Percentiles rank a stretch among this genome's conserved stretches.
phyloP scores from a whole-genome alignment of 2,113 vertebrate genomes.

The Bufo bufo region DNA sequence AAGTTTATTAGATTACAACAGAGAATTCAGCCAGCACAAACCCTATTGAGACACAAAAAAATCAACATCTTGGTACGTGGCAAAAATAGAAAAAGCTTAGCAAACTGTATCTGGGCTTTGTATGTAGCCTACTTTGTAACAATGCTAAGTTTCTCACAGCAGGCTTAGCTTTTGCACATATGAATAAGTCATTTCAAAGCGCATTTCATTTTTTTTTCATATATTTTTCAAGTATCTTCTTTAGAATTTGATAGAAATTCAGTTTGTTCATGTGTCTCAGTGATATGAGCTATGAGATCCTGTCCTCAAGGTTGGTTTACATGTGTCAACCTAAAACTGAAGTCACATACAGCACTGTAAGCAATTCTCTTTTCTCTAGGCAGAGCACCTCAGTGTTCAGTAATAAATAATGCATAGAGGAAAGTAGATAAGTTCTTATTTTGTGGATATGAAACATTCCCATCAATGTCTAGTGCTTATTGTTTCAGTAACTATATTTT shows the following conservation, averaged over 20 bases:
- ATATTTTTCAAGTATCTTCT: conserved; percentile 5
- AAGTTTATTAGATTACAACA: background rate
- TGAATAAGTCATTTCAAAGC: conserved; percentile 5
- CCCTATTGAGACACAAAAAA: background rate
- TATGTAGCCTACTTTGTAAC: background rate
- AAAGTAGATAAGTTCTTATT: background rate
- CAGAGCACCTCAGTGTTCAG: background rate
- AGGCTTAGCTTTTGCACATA: conserved; percentile 14
- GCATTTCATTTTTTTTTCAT: background rate
- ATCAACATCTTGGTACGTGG: background rate
- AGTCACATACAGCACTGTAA: background rate
- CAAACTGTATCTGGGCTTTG: background rate
- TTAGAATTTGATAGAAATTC: conserved; percentile 6
- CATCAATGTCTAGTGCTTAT: background rate
- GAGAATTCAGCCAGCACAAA: background rate
- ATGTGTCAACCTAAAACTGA: conserved; percentile 7
- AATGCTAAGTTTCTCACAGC: background rate
- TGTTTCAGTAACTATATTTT: background rate
- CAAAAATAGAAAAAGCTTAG: conserved; percentile 9
- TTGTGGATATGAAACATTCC: background rate
- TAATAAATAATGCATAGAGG: background rate
- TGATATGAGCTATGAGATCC: conserved; percentile 1
- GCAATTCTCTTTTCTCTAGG: background rate
- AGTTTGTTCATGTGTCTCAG: background rate
- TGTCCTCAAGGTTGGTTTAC: conserved; percentile 16